Base-by-base conservation (phyloP, 1,140 invertebrate species). In the Drosophila pandora region DNA sequence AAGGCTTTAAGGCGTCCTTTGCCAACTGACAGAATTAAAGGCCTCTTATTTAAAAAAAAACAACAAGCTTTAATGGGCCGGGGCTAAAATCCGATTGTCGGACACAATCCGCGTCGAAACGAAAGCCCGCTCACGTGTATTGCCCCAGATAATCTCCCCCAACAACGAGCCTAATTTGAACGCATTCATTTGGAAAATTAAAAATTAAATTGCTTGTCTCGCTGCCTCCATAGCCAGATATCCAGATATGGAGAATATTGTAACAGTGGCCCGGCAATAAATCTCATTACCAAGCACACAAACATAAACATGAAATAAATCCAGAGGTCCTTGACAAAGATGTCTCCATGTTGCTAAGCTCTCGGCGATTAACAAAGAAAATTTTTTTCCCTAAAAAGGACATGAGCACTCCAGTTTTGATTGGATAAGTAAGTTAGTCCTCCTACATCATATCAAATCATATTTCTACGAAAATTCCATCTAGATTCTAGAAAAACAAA, bases 161-260 rank as follows among this genome's bases (percentile, higher is more conserved):
- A 88, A 60, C 78, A 87, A 88, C 85, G 76, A 83, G 83, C 83
- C 83, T 79, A 83, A 89, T 89, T 88, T 89, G 79, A 4, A 32
- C 72, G 83, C 83, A 89, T 88, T 88, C 83, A 89, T 79, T 88
- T 89, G 83, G 83, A 88, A 88, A 88, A 88, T 88, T 88, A 88
- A 88, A 88, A 88, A 88, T 88, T 88, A 88, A 88, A 88, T 88
- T 89, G 83, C 83, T 89, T 88, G 83, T 88, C 60, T 83, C 71
- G 79, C 49, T 83, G 75, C 64, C 54, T 50, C 53, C 65, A 17
- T 17, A 13, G 25, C 34, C 32, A 32, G 32, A 37, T n/a, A 37
- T 10, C 50, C 43, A 48, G 56, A 65, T 68, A 56, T 55, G 61
- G 76, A 45, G 39, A 77, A 75, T 71, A 81, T 67, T 77, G 67